phyloP scores from a whole-genome alignment of 2,888 invertebrate genomes.

The Macrosoma leucophasiata region DNA sequence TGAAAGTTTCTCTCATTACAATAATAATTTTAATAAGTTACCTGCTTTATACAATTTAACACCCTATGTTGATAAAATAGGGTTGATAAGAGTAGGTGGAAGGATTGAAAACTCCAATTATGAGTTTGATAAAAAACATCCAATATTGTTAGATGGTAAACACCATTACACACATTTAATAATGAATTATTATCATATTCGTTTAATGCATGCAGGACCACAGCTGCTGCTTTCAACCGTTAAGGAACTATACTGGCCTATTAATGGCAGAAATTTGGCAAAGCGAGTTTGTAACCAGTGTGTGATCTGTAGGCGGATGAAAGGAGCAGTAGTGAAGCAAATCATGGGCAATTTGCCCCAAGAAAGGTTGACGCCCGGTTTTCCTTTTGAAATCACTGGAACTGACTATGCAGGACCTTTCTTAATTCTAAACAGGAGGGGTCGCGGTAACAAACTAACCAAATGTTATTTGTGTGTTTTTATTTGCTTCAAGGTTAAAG shows the following conservation, averaged over 20 bases:
- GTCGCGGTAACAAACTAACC: not conserved
- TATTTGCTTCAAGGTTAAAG: not conserved
- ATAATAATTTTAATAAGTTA: constrained; percentile 2
- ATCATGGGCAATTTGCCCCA: constrained; percentile 3
- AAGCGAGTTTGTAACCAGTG: not conserved
- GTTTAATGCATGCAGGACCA: constrained; percentile 2
- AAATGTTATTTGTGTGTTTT: constrained; percentile 5
- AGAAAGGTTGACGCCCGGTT: not conserved
- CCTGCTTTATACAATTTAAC: constrained; percentile 2
- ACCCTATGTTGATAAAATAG: not conserved
- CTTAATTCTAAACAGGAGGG: not conserved
- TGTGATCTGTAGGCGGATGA: constrained; percentile 3
- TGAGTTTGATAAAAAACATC: constrained; percentile 1
- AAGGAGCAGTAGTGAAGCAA: constrained; percentile 2
- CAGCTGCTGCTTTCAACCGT: not conserved
- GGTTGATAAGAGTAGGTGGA: not conserved
- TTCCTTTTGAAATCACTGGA: constrained; percentile 1
- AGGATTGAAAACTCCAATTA: constrained; percentile 1
- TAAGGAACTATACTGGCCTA: not conserved
- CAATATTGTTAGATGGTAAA: constrained; percentile 1
- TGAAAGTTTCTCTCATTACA: constrained; percentile 1
- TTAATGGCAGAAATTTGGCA: not conserved
- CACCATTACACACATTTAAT: constrained; percentile 1
- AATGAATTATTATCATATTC: constrained; percentile 1
- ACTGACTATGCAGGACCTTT: constrained; percentile 5